Conservation (phyloP, 2,888 invertebrate species). For the Halictus quadricinctus region DNA sequence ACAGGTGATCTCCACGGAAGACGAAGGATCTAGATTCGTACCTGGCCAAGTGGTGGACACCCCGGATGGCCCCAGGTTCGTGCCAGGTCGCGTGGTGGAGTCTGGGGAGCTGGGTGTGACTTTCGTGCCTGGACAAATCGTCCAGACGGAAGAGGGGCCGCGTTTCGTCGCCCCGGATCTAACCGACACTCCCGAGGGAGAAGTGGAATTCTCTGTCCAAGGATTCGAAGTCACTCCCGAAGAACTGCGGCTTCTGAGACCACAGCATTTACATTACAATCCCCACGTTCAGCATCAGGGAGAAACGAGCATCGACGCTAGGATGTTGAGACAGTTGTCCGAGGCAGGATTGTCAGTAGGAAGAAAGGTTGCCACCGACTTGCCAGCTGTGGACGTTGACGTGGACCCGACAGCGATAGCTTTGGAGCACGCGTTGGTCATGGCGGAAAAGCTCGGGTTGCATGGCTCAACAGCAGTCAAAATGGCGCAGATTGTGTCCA, state of each 20-base stretch:
- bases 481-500: slow-evolving; percentile 82
- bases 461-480: slow-evolving; percentile 81
- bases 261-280: slow-evolving; percentile 78
- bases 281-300: slow-evolving; percentile 81
- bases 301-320: slow-evolving; percentile 86
- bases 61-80: slow-evolving; percentile 87
- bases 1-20: slow-evolving; percentile 87
- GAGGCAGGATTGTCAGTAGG: slow-evolving; percentile 88
- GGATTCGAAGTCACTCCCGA: slow-evolving; percentile 85
- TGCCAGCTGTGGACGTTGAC: slow-evolving; percentile 86
- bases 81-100: slow-evolving; percentile 83
- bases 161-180: slow-evolving; percentile 88
- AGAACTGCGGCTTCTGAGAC: slow-evolving; percentile 81
- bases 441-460: slow-evolving; percentile 80
- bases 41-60: slow-evolving; percentile 89
- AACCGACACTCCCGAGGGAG: slow-evolving; percentile 86
- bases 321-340: slow-evolving; percentile 87
- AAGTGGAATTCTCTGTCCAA: slow-evolving; percentile 88
- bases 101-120: slow-evolving; percentile 82
- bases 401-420: slow-evolving; percentile 80
- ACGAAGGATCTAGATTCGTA: slow-evolving; percentile 84
- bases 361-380: slow-evolving; percentile 85
- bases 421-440: slow-evolving; percentile 76
- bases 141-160: slow-evolving; percentile 84
- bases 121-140: slow-evolving; percentile 83